Percentiles rank a stretch among this genome's conserved stretches.
Evolutionary conservation across 1,140 invertebrate species (phyloP).

Genomic region (Megalopta genalis): DNA sequence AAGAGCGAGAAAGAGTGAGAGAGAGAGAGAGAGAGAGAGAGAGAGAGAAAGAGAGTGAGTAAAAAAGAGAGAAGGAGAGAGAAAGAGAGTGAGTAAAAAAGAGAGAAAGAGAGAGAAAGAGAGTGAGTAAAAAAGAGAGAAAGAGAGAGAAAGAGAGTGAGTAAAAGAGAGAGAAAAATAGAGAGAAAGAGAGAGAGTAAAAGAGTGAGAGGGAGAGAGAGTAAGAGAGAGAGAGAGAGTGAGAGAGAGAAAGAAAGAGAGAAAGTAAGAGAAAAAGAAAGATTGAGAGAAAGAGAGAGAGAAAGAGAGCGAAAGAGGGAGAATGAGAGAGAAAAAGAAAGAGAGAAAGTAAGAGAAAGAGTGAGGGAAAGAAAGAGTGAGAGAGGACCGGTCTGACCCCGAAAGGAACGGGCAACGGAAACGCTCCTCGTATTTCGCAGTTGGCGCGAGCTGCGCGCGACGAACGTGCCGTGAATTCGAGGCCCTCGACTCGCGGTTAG

Average conservation of each 20-base stretch:
- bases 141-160: not conserved
- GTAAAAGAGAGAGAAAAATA: not conserved
- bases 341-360: not conserved
- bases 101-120: not conserved
- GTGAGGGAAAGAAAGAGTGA: not conserved
- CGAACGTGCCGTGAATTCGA: slow-evolving; percentile 40
- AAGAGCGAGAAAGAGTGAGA: not conserved
- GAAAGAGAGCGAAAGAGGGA: no score
- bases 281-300: not conserved
- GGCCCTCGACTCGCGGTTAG: slow-evolving; percentile 30
- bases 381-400: no score
- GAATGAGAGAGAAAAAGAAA: not conserved
- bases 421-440: slow-evolving; percentile 33
- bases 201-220: not conserved
- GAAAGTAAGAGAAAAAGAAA: not conserved
- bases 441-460: slow-evolving; percentile 32
- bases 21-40: no score
- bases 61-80: no score
- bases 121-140: no score
- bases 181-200: not conserved
- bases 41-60: no score
- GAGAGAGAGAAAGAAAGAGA: no score
- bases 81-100: not conserved
- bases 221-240: no score
- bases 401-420: not conserved